Evolutionary conservation across 1,140 invertebrate species (phyloP), one percentile per base, ranked within the genome.

Genomic region (Mizuhopecten yessoensis): DNA sequence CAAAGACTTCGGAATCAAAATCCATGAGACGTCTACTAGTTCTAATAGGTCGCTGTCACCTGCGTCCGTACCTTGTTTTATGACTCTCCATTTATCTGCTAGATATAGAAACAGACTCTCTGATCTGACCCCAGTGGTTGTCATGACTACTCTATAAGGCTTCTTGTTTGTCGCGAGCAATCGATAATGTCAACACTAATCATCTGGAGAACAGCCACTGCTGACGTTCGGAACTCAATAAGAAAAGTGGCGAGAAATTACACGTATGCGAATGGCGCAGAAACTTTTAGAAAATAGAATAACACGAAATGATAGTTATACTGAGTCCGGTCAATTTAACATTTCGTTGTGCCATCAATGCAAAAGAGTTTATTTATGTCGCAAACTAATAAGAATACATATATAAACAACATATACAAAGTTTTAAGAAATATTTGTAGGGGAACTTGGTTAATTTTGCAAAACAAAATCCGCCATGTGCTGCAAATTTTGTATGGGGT

Each of bases 121-220:
- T 75, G 57, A 29, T 29, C 57, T 29, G 17, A 75, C 5, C n/a
- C n/a, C 57, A 1, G 23, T n/a, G 23, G 57, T 75, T n/a, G 23
- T 11, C 57, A 75, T 75, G 57, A n/a, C 57, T 75, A 75, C 57
- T 75, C n/a, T 75, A 75, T 75, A 29, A 75, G 29, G n/a, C n/a
- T n/a, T 75, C 57, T 75, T 75, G 23, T 29, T 29, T 75, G 57
- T 75, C 5, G 57, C n/a, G 57, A 75, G 17, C 23, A 75, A 75
- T 75, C 57, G n/a, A 75, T 75, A 75, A 29, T 75, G n/a, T 75
- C 57, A 75, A 75, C 57, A 75, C n/a, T 75, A 75, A 75, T n/a
- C n/a, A n/a, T 75, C 57, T 29, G 57, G 57, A 15, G 23, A n/a
- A 3, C 57, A 75, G 57, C 23, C 9, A 17, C 57, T 29, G 57